Conservation (phyloP, 2,113 vertebrate species). For the Paralichthys olivaceus region DNA sequence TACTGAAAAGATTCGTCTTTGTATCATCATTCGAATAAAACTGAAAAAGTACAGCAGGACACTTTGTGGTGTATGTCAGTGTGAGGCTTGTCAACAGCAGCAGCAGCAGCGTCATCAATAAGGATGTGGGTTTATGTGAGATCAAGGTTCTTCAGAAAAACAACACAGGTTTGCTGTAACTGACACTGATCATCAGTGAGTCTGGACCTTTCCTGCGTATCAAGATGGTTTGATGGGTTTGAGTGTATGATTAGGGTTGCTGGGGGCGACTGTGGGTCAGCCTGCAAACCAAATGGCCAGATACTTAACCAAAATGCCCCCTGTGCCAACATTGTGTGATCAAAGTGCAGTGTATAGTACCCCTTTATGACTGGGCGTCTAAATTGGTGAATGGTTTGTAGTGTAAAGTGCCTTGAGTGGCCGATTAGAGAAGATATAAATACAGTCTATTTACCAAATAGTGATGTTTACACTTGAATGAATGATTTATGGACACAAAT, state of each 20-base stretch:
- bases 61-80: neutral
- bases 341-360: too few relatives aligned
- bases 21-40: neutral
- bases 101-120: neutral
- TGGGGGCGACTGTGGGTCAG: too few relatives aligned
- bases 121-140: constrained; percentile 60
- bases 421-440: too few relatives aligned
- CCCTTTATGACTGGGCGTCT: too few relatives aligned
- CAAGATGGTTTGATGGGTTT: too few relatives aligned
- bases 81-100: neutral
- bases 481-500: neutral
- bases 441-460: neutral
- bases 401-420: neutral
- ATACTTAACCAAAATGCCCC: too few relatives aligned
- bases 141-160: constrained; percentile 43
- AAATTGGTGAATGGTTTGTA: neutral
- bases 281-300: too few relatives aligned
- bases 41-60: neutral
- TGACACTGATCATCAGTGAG: rapidly evolving
- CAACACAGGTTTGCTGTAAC: constrained; percentile 1
- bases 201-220: neutral
- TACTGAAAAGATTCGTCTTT: neutral
- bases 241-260: too few relatives aligned
- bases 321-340: too few relatives aligned
- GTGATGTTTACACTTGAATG: neutral